A percentile compares a stretch with the other conserved stretches of the same genome.
phyloP scores from a whole-genome alignment of 2,113 vertebrate species.

The Cyanoderma ruficeps region DNA sequence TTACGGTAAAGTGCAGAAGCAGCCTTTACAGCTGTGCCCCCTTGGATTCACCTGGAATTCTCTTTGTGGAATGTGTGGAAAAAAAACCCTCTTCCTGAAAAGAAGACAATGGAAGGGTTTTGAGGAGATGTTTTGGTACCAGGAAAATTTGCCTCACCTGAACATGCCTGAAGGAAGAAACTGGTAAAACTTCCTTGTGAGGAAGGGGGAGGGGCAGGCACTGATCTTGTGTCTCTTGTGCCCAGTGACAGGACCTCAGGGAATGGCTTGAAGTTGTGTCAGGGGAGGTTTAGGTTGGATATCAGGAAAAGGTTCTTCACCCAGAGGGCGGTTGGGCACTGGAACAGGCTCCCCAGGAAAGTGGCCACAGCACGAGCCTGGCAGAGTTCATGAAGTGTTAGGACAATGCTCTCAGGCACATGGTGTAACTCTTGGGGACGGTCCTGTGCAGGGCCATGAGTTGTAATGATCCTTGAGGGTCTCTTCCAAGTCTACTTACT shows the following conservation, averaged over 20 bases:
- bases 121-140: not conserved
- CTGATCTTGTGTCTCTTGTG: not conserved
- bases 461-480: not conserved
- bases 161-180: not conserved
- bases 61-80: not conserved
- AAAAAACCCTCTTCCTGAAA: not conserved
- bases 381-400: not conserved
- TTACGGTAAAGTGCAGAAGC: not conserved
- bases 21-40: not conserved
- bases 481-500: not conserved
- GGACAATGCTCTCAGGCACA: not conserved
- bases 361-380: not conserved
- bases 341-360: not conserved
- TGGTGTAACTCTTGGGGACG: not conserved
- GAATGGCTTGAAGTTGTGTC: not conserved
- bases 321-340: accelerated
- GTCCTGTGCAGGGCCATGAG: not conserved
- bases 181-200: not conserved
- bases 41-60: not conserved
- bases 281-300: not conserved
- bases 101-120: not conserved
- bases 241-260: not conserved
- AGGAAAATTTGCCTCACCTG: not conserved
- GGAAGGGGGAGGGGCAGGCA: not conserved
- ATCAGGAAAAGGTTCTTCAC: not conserved